Conservation (phyloP, 2,113 vertebrate species). For the Brachionichthys hirsutus region DNA sequence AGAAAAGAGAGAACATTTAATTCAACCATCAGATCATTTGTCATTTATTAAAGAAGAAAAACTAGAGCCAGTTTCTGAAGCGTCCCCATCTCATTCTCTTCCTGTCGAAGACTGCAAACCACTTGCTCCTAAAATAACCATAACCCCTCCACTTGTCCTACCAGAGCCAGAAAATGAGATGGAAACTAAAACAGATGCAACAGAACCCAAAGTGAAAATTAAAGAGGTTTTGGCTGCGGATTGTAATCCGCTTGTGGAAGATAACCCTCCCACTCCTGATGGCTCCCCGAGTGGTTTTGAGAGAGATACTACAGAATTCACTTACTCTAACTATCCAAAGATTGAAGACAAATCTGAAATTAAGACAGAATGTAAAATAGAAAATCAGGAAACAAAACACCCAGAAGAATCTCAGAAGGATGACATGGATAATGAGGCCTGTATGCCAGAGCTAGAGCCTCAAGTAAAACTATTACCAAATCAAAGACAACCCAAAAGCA, state of each 20-base stretch:
- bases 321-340: conserved; percentile 65
- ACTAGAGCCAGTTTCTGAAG: conserved; percentile 40
- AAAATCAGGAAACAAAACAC: conserved; percentile 56
- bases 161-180: conserved; percentile 62
- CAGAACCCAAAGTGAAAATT: conserved; percentile 51
- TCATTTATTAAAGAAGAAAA: conserved; percentile 70
- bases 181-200: conserved; percentile 61
- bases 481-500: conserved; percentile 88
- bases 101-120: conserved; percentile 63
- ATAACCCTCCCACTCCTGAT: conserved; percentile 84
- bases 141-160: conserved; percentile 9
- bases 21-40: conserved; percentile 61
- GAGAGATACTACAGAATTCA: conserved; percentile 64
- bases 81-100: conserved; percentile 53
- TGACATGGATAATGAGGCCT: conserved; percentile 72
- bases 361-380: conserved; percentile 67
- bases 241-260: conserved; percentile 74
- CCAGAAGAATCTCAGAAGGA: conserved; percentile 68
- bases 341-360: conserved; percentile 73
- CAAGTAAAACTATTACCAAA: conserved; percentile 82
- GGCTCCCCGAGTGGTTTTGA: conserved; percentile 73
- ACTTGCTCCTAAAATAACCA: conserved; percentile 41
- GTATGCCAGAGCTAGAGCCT: conserved; percentile 71
- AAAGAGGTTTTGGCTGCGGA: conserved; percentile 67
- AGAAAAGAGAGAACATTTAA: conserved; percentile 72